phyloP scores from a whole-genome alignment of 2,888 invertebrate species.

The Eilema griseolum region DNA sequence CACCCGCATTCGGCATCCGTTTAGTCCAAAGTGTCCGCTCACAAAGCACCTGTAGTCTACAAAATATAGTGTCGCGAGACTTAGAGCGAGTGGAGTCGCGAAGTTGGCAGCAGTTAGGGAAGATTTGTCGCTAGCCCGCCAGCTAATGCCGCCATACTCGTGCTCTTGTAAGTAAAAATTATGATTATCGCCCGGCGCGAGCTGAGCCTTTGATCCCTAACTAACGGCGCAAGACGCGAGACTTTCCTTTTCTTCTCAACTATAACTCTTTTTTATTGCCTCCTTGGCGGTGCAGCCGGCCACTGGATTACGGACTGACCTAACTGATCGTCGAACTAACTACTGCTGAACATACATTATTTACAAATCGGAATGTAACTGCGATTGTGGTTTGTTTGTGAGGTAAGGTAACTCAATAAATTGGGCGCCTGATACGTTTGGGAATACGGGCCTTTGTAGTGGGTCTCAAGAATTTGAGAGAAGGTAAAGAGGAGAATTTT shows the following conservation, averaged over 20 bases:
- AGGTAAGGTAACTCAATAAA: conserved; percentile 25
- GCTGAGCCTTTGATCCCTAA: conserved; percentile 85
- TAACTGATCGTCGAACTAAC: conserved; percentile 73
- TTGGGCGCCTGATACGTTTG: conserved; percentile 12
- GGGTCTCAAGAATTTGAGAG: neutral
- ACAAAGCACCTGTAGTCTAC: conserved; percentile 67
- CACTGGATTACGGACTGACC: conserved; percentile 81
- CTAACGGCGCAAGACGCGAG: conserved; percentile 81
- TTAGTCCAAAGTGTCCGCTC: conserved; percentile 44
- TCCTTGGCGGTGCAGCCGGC: conserved; percentile 69
- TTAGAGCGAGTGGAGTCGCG: conserved; percentile 74
- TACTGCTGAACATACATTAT: conserved; percentile 67
- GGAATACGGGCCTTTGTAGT: neutral
- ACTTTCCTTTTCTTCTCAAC: conserved; percentile 85
- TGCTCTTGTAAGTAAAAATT: conserved; percentile 86
- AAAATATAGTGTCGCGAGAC: conserved; percentile 66
- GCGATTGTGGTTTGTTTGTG: conserved; percentile 44
- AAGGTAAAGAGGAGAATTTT: neutral
- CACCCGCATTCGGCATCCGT: conserved; percentile 34
- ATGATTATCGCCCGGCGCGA: conserved; percentile 85
- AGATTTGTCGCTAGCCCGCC: conserved; percentile 83
- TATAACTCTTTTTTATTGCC: conserved; percentile 88
- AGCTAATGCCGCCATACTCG: conserved; percentile 78
- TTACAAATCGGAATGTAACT: conserved; percentile 60
- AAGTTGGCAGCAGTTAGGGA: conserved; percentile 84